A percentile compares a stretch with the other conserved stretches of the same genome.
Evolutionary conservation across 2,888 invertebrate species (phyloP).

Genomic region (Neria commutata): DNA sequence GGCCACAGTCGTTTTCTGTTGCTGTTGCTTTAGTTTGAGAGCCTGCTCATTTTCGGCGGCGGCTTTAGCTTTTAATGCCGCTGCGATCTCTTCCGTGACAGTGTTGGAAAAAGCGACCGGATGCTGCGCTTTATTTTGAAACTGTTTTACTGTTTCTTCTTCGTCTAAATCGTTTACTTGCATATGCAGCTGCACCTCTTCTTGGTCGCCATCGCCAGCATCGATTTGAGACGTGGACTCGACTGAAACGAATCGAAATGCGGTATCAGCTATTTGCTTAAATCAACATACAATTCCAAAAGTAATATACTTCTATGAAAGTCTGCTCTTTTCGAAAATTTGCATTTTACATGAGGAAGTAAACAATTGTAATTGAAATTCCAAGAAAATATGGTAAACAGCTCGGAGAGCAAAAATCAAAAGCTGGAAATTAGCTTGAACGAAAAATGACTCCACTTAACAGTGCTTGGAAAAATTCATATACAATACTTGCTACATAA

Average conservation of each 20-base stretch:
- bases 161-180: neutral
- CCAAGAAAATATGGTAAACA: no score
- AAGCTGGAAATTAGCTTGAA: no score
- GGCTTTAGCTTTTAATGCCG: neutral
- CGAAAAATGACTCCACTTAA: no score
- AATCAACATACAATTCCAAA: no score
- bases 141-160: constrained; percentile 1
- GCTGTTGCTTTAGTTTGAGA: neutral
- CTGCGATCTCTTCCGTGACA: neutral
- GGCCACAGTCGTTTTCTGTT: neutral
- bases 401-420: no score
- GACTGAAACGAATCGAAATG: constrained; percentile 21
- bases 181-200: constrained; percentile 1
- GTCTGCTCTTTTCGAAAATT: no score
- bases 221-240: constrained; percentile 11
- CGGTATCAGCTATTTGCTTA: no score
- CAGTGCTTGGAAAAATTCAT: no score
- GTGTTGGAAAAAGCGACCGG: neutral
- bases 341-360: no score
- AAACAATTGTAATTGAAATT: no score
- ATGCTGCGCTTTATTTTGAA: constrained; percentile 4
- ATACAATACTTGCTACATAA: no score
- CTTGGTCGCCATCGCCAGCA: constrained; percentile 8
- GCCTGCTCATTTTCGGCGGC: neutral
- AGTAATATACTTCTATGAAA: no score